Evolutionary conservation across 2,888 invertebrate species (phyloP), one percentile per base, ranked within the genome.

Genomic region (Pelosia muscerda): DNA sequence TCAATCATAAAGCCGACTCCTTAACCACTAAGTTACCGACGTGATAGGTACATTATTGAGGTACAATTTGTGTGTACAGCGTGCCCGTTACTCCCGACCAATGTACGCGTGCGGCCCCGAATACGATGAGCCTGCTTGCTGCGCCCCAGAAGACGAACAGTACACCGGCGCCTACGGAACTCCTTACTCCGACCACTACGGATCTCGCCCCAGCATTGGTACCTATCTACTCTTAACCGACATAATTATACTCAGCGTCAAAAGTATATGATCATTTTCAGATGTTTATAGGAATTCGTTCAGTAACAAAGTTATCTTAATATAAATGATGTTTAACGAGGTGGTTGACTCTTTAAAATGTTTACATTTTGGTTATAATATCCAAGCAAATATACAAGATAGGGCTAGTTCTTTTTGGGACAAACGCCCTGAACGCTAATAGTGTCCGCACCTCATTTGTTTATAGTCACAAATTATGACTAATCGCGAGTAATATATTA

Each of bases 61-160:
- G 28, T 26, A 28, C 31, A n/a, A 26, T 26, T 28, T 23, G 57
- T 57, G 25, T 60, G 28, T 25, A 3, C 77, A 94, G 94, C 96
- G 96, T 74, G 95, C 96, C 77, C 97, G 97, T 82, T 97, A 97
- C 88, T 97, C 97, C 55, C 96, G 97, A 61, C 96, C 96, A 76
- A 95, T 96, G 90, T 96, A 96, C 88, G 94, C 92, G 8, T 96
- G 96, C 76, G 96, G 97, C 74, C 98, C 98, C 69, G 98, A 98
- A 95, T 98, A 98, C 91, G 98, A 98, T 89, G 98, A 98, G 91
- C 98, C 98, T 53, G 98, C 98, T 10, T 98, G 98, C 90, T 98
- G 98, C 91, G 97, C 97, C 23, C 97, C 98, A 62, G 98, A 98
- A 89, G 98, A 98, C 90, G 98, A 98, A 89, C 98, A 98, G 84